phyloP scores from a whole-genome alignment of 1,140 invertebrate genomes.

The Aethina tumida region DNA sequence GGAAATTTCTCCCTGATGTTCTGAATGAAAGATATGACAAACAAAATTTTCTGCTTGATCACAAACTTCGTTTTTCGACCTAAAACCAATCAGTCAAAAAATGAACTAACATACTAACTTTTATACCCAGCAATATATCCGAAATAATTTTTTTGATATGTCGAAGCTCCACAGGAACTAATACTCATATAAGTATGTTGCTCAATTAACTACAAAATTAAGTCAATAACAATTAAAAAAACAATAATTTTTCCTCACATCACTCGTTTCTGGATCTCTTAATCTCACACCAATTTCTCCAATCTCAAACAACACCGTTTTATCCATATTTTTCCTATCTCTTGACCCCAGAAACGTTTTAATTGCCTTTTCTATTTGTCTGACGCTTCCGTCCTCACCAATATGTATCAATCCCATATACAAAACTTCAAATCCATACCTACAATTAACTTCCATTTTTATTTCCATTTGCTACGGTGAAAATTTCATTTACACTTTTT shows the following conservation, averaged over 20 bases:
- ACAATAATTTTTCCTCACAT: slow-evolving; percentile 24
- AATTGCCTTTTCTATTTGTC: slow-evolving; percentile 45
- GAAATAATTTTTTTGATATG: slow-evolving; percentile 45
- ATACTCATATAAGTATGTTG: slow-evolving; percentile 55
- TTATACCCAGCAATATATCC: slow-evolving; percentile 51
- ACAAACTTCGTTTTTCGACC: slow-evolving; percentile 45
- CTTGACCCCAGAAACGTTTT: slow-evolving; percentile 27
- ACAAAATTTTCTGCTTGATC: slow-evolving; percentile 44
- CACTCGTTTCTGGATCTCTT: slow-evolving; percentile 29
- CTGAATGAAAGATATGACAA: slow-evolving; percentile 45
- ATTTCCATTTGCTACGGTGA: slow-evolving; percentile 2
- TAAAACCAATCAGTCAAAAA: too few species aligned
- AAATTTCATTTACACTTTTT: not conserved
- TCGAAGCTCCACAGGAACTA: slow-evolving; percentile 49
- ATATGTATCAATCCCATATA: slow-evolving; percentile 41
- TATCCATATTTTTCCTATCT: slow-evolving; percentile 30
- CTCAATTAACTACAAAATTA: slow-evolving; percentile 36
- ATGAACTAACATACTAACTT: too few species aligned
- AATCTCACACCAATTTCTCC: slow-evolving; percentile 44
- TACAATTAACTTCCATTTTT: slow-evolving; percentile 16
- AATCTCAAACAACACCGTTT: slow-evolving; percentile 40
- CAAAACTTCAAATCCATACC: slow-evolving; percentile 35
- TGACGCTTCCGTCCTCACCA: slow-evolving; percentile 42
- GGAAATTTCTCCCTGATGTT: slow-evolving; percentile 38
- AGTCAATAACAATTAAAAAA: slow-evolving; percentile 10